Evolutionary conservation across 2,888 invertebrate species (phyloP).

Genomic region (Epistrophella euchroma): DNA sequence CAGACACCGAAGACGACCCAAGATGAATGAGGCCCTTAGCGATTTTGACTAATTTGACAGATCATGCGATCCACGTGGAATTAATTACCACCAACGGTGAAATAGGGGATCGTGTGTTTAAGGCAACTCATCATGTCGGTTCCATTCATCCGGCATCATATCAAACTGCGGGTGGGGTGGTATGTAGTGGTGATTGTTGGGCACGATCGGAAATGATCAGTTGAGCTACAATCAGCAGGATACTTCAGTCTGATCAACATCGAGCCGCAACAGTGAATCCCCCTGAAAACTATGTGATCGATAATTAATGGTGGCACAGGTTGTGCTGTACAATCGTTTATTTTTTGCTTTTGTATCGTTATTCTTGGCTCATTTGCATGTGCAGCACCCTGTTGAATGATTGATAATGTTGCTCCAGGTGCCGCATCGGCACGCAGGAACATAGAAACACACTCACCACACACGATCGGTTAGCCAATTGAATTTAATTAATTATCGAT

Average conservation of each 20-base stretch:
- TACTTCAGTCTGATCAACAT: conserved; percentile 36
- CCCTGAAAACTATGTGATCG: conserved; percentile 42
- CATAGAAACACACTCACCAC: conserved; percentile 47
- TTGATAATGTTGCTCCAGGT: conserved; percentile 68
- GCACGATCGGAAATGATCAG: conserved; percentile 51
- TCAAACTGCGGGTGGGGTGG: conserved; percentile 68
- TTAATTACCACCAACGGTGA: conserved; percentile 73
- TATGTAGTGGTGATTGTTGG: conserved; percentile 46
- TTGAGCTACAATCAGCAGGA: conserved; percentile 48
- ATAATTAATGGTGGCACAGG: conserved; percentile 69
- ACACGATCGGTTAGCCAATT: conserved; percentile 38
- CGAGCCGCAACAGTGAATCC: conserved; percentile 4
- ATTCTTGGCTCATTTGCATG: conserved; percentile 40
- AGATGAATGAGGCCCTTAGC: conserved; percentile 62
- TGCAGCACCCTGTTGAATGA: conserved; percentile 55
- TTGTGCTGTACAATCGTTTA: conserved; percentile 39
- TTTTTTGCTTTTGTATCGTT: background rate
- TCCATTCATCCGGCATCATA: conserved; percentile 71
- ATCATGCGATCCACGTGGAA: conserved; percentile 70
- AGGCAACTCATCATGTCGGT: conserved; percentile 72
- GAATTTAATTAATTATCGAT: conserved; percentile 59
- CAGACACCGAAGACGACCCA: background rate
- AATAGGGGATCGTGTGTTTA: conserved; percentile 58
- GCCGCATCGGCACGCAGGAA: conserved; percentile 63
- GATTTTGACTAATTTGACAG: conserved; percentile 73